Conservation (phyloP, 1,140 invertebrate species). For the Magallana gigas region DNA sequence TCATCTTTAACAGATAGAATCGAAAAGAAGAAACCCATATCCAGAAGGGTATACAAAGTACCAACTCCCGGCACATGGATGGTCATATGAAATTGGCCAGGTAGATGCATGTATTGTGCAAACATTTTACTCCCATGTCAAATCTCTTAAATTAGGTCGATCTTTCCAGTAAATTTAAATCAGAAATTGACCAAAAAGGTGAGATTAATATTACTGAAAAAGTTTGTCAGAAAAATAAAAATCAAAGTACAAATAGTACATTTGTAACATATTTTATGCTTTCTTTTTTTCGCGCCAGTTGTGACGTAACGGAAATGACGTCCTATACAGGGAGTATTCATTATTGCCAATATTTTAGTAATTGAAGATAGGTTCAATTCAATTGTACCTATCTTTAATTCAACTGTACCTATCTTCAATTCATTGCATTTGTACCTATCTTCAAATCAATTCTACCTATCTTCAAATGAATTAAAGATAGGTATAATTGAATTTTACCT, state of each 20-base stretch:
- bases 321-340: too few relatives aligned
- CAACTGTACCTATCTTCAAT: too few relatives aligned
- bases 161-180: background rate
- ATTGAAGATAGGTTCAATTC: too few relatives aligned
- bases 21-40: slow-evolving; percentile 18
- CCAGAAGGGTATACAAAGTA: slow-evolving; percentile 41
- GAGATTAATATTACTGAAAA: background rate
- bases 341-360: too few relatives aligned
- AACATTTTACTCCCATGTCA: background rate
- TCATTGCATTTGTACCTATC: too few relatives aligned
- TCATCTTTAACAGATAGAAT: background rate
- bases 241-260: slow-evolving; percentile 1
- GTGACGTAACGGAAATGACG: too few relatives aligned
- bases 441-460: too few relatives aligned
- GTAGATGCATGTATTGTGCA: slow-evolving; percentile 19
- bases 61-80: slow-evolving; percentile 47
- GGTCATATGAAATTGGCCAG: slow-evolving; percentile 47
- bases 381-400: too few relatives aligned
- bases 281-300: background rate
- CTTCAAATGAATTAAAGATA: too few relatives aligned
- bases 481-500: too few relatives aligned
- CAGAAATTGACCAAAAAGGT: background rate
- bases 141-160: background rate
- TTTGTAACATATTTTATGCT: slow-evolving; percentile 22
- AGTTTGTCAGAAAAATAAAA: slow-evolving; percentile 1